These are phyloP conservation scores for Colossoma macropomum DNA, from an alignment of 2,113 vertebrate species.

Conservation along the genomic window DNA sequence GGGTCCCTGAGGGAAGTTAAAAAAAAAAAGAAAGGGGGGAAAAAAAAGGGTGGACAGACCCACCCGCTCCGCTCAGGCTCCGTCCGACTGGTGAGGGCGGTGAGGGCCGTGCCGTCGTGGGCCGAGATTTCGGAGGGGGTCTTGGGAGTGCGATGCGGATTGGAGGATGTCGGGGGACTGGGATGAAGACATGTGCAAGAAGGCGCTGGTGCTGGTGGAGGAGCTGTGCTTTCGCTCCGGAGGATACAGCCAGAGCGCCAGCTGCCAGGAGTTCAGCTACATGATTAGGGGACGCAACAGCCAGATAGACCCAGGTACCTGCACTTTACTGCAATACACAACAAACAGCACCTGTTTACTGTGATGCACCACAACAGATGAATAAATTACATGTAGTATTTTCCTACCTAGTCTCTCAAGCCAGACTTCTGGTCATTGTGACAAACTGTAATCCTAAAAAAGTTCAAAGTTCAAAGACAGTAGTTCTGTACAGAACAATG, in stretches of 20 bases:
- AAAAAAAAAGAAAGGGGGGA: background rate
- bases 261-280: conserved; percentile 87
- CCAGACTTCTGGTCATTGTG: background rate
- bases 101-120: conserved; percentile 71
- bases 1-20: conserved; percentile 16
- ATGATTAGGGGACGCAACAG: conserved; percentile 79
- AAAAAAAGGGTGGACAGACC: conserved; percentile 64
- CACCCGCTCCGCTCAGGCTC: conserved; percentile 51
- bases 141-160: conserved; percentile 81
- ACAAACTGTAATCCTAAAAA: too few species aligned
- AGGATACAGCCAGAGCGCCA: conserved; percentile 81
- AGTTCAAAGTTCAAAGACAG: too few species aligned
- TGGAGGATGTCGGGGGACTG: conserved; percentile 92
- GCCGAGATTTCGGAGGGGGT: conserved; percentile 65
- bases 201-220: conserved; percentile 85
- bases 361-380: too few species aligned
- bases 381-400: too few species aligned
- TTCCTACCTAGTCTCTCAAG: background rate
- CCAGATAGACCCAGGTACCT: conserved; percentile 81
- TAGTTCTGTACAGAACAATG: too few species aligned
- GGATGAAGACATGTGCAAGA: conserved; percentile 90
- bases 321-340: background rate
- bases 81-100: conserved; percentile 68
- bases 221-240: conserved; percentile 85
- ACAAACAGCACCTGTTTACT: background rate